These are phyloP conservation scores for Drosophila siamana DNA, from an alignment of 2,888 invertebrate species.

Conservation along the genomic window DNA sequence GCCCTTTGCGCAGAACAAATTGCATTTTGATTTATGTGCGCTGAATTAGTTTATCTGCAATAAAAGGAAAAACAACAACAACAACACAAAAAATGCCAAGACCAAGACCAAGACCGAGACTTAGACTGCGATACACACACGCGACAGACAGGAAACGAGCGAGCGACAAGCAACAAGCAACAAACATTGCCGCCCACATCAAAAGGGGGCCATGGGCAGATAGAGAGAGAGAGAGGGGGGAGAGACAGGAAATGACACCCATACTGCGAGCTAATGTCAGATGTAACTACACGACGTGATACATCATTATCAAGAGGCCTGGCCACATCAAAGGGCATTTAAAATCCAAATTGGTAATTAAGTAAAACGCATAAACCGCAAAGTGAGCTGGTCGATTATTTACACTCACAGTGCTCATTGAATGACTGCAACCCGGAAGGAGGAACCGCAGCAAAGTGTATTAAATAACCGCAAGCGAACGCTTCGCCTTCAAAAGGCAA, in stretches of 20 bases:
- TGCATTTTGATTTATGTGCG: constrained; percentile 82
- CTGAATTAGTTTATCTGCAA: constrained; percentile 68
- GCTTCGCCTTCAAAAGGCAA: constrained; percentile 13
- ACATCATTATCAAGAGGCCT: constrained; percentile 13
- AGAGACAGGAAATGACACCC: constrained; percentile 55
- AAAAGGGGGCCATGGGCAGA: constrained; percentile 21
- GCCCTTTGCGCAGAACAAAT: constrained; percentile 79
- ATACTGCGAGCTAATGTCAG: constrained; percentile 8
- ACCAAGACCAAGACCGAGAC: neutral
- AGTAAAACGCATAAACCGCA: constrained; percentile 80
- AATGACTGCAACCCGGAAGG: constrained; percentile 14
- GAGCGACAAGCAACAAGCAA: constrained; percentile 65
- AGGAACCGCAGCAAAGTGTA: constrained; percentile 63
- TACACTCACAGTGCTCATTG: constrained; percentile 62
- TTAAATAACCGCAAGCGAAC: constrained; percentile 77
- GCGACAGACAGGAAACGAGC: constrained; percentile 69
- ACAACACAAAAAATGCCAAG: neutral
- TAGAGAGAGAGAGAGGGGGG: constrained; percentile 24
- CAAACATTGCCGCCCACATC: constrained; percentile 53
- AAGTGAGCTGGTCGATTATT: constrained; percentile 70
- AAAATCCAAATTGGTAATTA: constrained; percentile 78
- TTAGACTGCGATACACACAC: constrained; percentile 46
- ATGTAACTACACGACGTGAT: constrained; percentile 14
- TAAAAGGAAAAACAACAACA: constrained; percentile 19
- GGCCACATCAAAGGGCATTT: constrained; percentile 79